These are phyloP conservation scores for Littorina saxatilis DNA, from an alignment of 1,140 invertebrate genomes.

Conservation along the genomic window DNA sequence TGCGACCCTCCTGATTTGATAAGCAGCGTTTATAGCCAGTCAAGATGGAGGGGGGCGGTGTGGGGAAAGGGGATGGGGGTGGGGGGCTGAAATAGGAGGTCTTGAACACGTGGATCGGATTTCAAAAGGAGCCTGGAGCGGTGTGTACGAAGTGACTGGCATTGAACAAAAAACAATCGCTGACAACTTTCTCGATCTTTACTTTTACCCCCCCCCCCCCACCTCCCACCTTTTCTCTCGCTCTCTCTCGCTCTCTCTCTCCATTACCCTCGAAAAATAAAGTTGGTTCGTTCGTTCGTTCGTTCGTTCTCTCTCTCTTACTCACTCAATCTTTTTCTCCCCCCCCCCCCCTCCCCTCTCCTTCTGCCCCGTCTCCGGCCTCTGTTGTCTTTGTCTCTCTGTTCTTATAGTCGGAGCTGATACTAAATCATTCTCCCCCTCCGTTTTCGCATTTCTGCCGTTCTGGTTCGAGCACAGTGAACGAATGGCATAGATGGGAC, in stretches of 20 bases:
- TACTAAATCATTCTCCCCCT: conserved; percentile 39
- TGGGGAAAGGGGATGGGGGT: background rate
- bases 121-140: conserved; percentile 17
- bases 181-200: too few species aligned
- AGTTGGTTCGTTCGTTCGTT: too few species aligned
- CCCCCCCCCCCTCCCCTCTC: conserved; percentile 36
- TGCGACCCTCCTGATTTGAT: conserved; percentile 28
- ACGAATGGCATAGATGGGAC: conserved; percentile 25
- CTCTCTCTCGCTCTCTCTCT: conserved; percentile 34
- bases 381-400: conserved; percentile 26
- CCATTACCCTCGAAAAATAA: too few species aligned
- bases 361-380: background rate
- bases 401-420: conserved; percentile 23
- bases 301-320: too few species aligned
- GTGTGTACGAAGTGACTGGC: too few species aligned
- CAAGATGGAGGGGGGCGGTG: background rate
- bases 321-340: too few species aligned
- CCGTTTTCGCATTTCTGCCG: conserved; percentile 29
- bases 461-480: background rate
- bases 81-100: conserved; percentile 13
- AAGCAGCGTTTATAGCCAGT: conserved; percentile 29
- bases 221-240: conserved; percentile 23
- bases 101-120: conserved; percentile 37
- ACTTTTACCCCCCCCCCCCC: too few species aligned
- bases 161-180: too few species aligned